Evolutionary conservation across 2,888 invertebrate genomes (phyloP), one percentile per base, ranked within the genome.

Genomic region (Pristionchus japonicus): DNA sequence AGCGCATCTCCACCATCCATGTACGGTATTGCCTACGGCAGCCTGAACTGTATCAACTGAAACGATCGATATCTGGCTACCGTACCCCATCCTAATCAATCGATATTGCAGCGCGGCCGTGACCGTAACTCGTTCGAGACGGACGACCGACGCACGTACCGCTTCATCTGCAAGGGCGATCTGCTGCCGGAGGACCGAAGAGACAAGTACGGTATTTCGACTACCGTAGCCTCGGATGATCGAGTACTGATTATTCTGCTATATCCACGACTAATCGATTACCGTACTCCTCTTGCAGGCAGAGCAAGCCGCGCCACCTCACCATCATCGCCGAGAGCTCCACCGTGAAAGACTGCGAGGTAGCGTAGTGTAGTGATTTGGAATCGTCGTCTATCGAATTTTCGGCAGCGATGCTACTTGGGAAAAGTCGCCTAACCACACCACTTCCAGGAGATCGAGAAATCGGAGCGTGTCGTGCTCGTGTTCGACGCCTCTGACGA

Each of bases 1-100:
- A 83, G 52, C 82, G 82, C 82, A 23, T 83, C 82, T 52, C 82
- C 52, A 83, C 52, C 37, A 83, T 83, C 34, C 82, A 83, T 83
- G 82, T 83, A 52, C 52, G 82, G 52, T 52, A 83, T 9, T 47
- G 15, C 47, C 70, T 1, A 11, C 17, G 3, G 27, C 37, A 4
- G 37, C 17, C 52, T 20, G 17, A 3, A 17, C 52, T 17, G 52
- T 52, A 52, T 17, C 52, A 15, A 49, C 11, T 49, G 15, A 49
- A 49, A 9, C 52, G 3, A 52, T 52, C 52, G 52, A 52, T 20
- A 6, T 20, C 52, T 52, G 52, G 20, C 20, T 52, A 17, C 52
- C 52, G 52, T 17, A 52, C 17, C 20, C 52, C 49, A 49, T 17
- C 17, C 13, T 13, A n/a, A 31, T 34, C 27, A 37, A 83, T 52